Evolutionary conservation across 2,113 vertebrate species (phyloP), one percentile per base, ranked within the genome.

Genomic region (Strigops habroptila): DNA sequence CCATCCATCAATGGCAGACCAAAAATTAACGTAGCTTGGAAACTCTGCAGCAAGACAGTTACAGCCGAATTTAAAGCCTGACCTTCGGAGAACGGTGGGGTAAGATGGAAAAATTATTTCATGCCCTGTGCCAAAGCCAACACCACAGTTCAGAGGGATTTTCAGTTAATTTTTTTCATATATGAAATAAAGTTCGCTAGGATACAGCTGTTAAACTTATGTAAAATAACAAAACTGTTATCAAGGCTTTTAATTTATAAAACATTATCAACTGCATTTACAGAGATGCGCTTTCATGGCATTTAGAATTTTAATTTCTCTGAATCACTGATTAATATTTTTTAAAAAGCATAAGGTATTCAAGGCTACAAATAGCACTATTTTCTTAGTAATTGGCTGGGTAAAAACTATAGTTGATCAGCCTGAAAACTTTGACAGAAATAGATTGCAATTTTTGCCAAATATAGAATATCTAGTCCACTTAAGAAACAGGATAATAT

Each of bases 1-100:
- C 98, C 98, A 98, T 98, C 98, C 98, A 98, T 98, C 98, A 98
- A 96, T 94, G 55, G 97, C 97, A 97, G 97, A 84, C 97, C 98
- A 94, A 97, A 97, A 98, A 98, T 98, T 96, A 98, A 97, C 97
- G 92, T 79, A 94, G 97, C 98, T 96, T 97, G 97, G 97, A 97
- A 98, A 97, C 92, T 98, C 97, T 88, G 95, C 88, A 43, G 98
- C 97, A 88, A 98, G 97, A 98, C 97, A 98, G 97, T 95, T 97
- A 96, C 95, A 97, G 97, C 97, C 98, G 98, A 97, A 98, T 98
- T 97, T 97, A 94, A 97, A 97, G 96, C 80, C 97, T 98, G 98
- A 98, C 98, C 98, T 98, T 98, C 95, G 69, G 88, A 96, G 97
- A 97, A 87, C 51, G 82, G 77, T 94, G 39, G 97, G 95, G 65